Evolutionary conservation across 2,113 vertebrate species (phyloP), one percentile per base, ranked within the genome.

Genomic region (Gobiocypris rarus): DNA sequence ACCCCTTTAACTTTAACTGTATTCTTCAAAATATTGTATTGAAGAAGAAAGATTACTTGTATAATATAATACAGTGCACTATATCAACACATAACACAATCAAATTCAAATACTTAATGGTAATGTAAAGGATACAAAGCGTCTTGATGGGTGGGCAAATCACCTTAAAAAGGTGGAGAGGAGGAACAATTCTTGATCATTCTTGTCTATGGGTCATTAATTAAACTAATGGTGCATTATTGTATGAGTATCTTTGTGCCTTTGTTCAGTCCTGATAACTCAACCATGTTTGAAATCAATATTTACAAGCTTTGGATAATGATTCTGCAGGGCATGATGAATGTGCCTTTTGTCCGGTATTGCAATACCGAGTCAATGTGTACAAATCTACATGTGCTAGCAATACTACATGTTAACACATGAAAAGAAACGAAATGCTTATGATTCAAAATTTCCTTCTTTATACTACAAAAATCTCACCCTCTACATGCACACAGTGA

Each of bases 271-370:
- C 11, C 65, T 45, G 59, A 76, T 45, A 58, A 58, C 48, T 58
- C 14, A 78, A 48, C 34, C 61, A 43, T 22, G 52, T 84, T 69
- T 78, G 34, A 78, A 78, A 78, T 78, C 83, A 78, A 58, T 84
- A 78, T 69, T 43, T 61, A 70, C 31, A 76, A 52, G 59, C 73
- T 50, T 75, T 76, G 82, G 73, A 26, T 80, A 80, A 81, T 58
- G 50, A 77, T 78, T 78, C 83, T 84, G 54, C 17, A 19, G 45
- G 19, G 43, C 31, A 41, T 76, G 75, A 84, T 69, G 50, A 84
- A 69, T 78, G 56, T 78, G 75, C 31, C 75, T 71, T 59, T 45
- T 59, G 75, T 70, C 24, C 24, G 69, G 15, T 56, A 28, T 59
- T 59, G 65, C 75, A 41, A 69, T n/a, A 84, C 61, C 22, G 7